Evolutionary conservation across 2,888 invertebrate species (phyloP), one percentile per base, ranked within the genome.

Genomic region (Nysson spinosus): DNA sequence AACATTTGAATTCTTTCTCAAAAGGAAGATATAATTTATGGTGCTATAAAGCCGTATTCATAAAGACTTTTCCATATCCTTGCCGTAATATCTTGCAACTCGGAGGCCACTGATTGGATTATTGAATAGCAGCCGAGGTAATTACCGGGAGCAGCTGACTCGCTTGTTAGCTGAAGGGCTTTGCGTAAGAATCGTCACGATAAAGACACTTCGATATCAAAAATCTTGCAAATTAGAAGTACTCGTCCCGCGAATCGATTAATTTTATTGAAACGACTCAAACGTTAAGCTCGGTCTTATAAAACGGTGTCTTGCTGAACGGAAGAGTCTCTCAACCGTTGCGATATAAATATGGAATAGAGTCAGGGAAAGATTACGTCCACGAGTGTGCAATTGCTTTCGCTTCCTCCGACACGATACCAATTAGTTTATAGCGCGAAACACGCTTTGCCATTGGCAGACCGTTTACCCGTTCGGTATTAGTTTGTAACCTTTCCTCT

Each of bases 151-250:
- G 28, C 30, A 32, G 19, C 32, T 11, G 26, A 44, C 49, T 26
- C 47, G 55, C 28, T 70, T 52, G 71, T 69, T 69, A 56, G 46
- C 54, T 20, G 42, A 22, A 40, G 64, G 22, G 55, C 50, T 42
- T 34, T 54, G 68, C 51, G 55, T 58, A 69, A 65, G 70, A 70
- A 65, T 46, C 52, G 55, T 70, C 65, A 39, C 55, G 32, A 24
- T 44, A 34, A 24, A 58, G 50, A 64, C 51, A 52, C 69, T 70
- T 60, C 43, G 55, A 14, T 17, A 37, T 55, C 30, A 28, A 46
- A 56, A 42, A 49, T 34, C 7, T 70, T 58, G 64, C 69, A 64
- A 55, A 70, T 70, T 42, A 52, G 43, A 40, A 30, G 19, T 34
- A 63, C 57, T 63, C 50, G 52, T 44, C 28, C 37, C 35, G 3